Evolutionary conservation across 2,113 vertebrate genomes (phyloP).

Genomic region (Siniperca chuatsi): DNA sequence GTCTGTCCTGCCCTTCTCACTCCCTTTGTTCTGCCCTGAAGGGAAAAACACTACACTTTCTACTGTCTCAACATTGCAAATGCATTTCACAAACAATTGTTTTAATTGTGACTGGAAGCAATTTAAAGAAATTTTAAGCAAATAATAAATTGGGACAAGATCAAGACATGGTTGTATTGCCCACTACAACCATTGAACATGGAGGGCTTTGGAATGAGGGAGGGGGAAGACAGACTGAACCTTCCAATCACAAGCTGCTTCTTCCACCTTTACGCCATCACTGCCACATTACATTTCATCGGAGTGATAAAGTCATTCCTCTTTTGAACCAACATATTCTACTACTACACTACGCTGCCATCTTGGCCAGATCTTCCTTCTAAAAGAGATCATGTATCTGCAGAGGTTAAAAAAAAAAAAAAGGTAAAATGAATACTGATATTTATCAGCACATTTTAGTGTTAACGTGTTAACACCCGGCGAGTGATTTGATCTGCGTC

Average conservation of each 20-base stretch:
- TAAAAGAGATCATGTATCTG: no score
- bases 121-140: not conserved
- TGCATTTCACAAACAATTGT: not conserved
- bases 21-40: slow-evolving; percentile 63
- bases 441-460: no score
- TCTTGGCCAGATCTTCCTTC: no score
- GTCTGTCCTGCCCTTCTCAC: not conserved
- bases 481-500: no score
- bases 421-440: no score
- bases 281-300: not conserved
- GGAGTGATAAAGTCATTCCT: not conserved
- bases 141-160: not conserved
- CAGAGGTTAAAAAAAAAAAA: no score
- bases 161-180: not conserved
- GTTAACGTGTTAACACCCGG: no score
- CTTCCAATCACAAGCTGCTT: no score
- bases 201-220: no score
- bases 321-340: not conserved
- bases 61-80: not conserved
- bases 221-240: no score
- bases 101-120: not conserved
- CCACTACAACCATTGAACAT: not conserved
- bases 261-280: not conserved
- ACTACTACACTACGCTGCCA: no score
- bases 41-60: not conserved